A percentile compares a stretch with the other conserved stretches of the same genome.
phyloP scores from a whole-genome alignment of 2,888 invertebrate species.

The Euclidia mi region DNA sequence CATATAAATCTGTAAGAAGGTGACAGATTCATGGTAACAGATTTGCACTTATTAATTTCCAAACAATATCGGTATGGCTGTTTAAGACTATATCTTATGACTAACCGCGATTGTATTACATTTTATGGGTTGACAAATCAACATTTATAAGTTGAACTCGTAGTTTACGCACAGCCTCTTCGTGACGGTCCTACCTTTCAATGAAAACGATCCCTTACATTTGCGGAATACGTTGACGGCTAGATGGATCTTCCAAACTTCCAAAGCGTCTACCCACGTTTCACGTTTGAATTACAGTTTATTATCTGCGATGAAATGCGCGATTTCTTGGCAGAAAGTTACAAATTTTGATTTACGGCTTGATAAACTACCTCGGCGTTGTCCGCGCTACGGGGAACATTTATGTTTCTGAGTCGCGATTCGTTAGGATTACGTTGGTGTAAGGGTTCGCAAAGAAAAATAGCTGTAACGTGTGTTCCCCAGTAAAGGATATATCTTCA shows the following conservation, averaged over 20 bases:
- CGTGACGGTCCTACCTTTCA: constrained; percentile 53
- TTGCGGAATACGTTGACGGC: constrained; percentile 58
- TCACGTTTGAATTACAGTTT: constrained; percentile 25
- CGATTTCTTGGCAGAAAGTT: not conserved
- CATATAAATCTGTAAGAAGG: too few species aligned
- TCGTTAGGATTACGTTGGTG: constrained; percentile 4
- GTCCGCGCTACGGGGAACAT: constrained; percentile 1
- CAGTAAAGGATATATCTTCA: constrained; percentile 32
- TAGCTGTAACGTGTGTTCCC: constrained; percentile 10
- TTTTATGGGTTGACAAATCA: constrained; percentile 11
- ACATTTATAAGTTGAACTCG: constrained; percentile 61
- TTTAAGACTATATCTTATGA: too few species aligned
- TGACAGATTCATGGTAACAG: too few species aligned
- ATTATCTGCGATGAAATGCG: constrained; percentile 15
- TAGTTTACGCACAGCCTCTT: constrained; percentile 46
- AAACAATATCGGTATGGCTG: too few species aligned
- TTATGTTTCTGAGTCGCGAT: not conserved
- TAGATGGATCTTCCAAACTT: constrained; percentile 39
- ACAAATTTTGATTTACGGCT: constrained; percentile 16
- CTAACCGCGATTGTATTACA: too few species aligned
- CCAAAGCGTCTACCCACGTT: constrained; percentile 22
- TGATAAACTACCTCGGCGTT: not conserved
- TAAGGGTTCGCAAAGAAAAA: constrained; percentile 5
- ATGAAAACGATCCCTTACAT: constrained; percentile 58
- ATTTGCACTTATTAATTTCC: too few species aligned